Conservation (phyloP, 1,140 invertebrate species). For the Neuroterus valhalla region DNA sequence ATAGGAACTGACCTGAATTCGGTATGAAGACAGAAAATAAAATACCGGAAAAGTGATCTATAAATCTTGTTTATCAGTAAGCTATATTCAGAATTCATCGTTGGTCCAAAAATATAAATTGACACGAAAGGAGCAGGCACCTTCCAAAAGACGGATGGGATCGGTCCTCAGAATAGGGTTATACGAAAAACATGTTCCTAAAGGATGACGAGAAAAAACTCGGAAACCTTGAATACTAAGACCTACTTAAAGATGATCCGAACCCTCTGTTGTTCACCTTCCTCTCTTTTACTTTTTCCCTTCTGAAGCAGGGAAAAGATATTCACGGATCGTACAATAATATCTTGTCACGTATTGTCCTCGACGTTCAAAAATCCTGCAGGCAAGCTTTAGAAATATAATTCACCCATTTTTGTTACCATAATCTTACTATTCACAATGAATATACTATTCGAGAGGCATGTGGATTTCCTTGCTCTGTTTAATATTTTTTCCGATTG, state of each 20-base stretch:
- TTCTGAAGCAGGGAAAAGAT: conserved; percentile 17
- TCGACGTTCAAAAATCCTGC: not conserved
- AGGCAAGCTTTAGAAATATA: not conserved
- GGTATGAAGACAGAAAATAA: not conserved
- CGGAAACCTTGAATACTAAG: conserved; percentile 52
- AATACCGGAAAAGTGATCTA: not conserved
- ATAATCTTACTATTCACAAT: too few relatives aligned
- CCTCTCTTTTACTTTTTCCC: conserved; percentile 15
- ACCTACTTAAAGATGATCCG: conserved; percentile 51
- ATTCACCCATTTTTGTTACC: not conserved
- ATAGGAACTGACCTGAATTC: not conserved
- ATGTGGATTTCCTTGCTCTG: too few relatives aligned
- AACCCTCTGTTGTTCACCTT: conserved; percentile 13
- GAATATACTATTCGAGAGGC: too few relatives aligned
- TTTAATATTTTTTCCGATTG: too few relatives aligned
- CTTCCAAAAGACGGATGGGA: conserved; percentile 50
- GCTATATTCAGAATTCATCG: conserved; percentile 37
- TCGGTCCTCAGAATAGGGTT: conserved; percentile 39
- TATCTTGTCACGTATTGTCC: not conserved
- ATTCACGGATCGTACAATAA: not conserved
- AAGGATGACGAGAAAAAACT: conserved; percentile 52
- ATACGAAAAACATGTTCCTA: conserved; percentile 58
- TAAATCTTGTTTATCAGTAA: conserved; percentile 16
- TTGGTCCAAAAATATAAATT: conserved; percentile 41
- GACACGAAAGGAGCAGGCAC: conserved; percentile 35